Conservation (phyloP, 2,797 vertebrate genomes). For the Simalia tracyae region DNA sequence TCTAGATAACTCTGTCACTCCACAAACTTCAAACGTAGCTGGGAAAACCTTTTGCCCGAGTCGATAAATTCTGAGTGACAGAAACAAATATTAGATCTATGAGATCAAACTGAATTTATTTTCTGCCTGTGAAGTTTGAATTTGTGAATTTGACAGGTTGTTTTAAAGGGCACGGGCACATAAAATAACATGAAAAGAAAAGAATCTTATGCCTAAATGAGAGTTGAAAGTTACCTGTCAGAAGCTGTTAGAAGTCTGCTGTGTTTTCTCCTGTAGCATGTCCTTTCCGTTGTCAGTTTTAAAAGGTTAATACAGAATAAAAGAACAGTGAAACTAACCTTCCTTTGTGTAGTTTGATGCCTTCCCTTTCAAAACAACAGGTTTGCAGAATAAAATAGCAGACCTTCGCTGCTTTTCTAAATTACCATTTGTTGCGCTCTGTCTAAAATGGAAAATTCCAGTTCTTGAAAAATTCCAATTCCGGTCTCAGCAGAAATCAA, state of each 20-base stretch:
- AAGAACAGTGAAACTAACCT: slow-evolving; percentile 73
- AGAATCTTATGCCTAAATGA: slow-evolving; percentile 66
- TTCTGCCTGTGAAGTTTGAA: slow-evolving; percentile 69
- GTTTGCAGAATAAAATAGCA: neutral
- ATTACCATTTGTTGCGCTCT: slow-evolving; percentile 8
- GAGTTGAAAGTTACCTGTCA: slow-evolving; percentile 84
- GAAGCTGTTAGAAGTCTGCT: slow-evolving; percentile 82
- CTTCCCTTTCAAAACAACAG: slow-evolving; percentile 33
- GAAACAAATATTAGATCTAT: slow-evolving; percentile 68
- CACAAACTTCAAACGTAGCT: slow-evolving; percentile 12
- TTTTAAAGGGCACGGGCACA: slow-evolving; percentile 72
- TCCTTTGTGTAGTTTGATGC: slow-evolving; percentile 46
- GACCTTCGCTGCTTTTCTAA: slow-evolving; percentile 6
- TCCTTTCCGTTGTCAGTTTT: slow-evolving; percentile 86
- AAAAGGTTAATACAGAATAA: slow-evolving; percentile 86
- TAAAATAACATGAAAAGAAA: slow-evolving; percentile 56
- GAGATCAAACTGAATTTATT: slow-evolving; percentile 75
- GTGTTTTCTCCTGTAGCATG: slow-evolving; percentile 79
- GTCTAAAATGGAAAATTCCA: neutral
- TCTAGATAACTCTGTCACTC: slow-evolving; percentile 10
- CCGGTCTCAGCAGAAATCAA: neutral
- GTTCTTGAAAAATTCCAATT: neutral
- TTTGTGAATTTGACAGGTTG: slow-evolving; percentile 73
- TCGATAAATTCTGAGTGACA: slow-evolving; percentile 64
- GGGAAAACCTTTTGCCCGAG: slow-evolving; percentile 37